These are phyloP conservation scores for Lasioglossum morio DNA, from an alignment of 2,888 invertebrate species.

Conservation along the genomic window DNA sequence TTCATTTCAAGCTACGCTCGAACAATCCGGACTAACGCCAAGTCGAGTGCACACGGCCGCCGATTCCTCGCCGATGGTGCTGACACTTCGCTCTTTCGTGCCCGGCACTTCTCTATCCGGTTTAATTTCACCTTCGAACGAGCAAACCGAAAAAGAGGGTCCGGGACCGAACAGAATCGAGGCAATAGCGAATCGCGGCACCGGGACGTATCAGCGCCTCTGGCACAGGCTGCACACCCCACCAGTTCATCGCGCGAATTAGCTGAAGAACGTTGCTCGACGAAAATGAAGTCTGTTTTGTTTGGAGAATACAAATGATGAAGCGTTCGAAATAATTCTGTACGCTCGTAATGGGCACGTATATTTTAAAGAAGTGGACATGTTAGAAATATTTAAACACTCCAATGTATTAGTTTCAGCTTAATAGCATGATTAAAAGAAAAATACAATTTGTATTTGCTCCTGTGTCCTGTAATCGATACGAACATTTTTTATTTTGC, in stretches of 20 bases:
- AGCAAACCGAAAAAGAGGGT: conserved; percentile 21
- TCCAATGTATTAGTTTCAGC: no score
- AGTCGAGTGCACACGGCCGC: conserved; percentile 41
- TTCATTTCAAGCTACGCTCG: conserved; percentile 35
- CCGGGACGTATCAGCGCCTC: background rate
- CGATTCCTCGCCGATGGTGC: conserved; percentile 48
- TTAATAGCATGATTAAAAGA: no score
- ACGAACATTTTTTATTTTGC: no score
- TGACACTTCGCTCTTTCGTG: conserved; percentile 65
- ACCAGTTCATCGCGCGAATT: background rate
- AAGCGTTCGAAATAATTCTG: no score
- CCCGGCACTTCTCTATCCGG: conserved; percentile 60
- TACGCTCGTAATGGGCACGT: no score
- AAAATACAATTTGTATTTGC: no score
- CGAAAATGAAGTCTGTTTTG: background rate
- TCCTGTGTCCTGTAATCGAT: no score
- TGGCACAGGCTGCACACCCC: background rate
- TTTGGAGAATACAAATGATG: no score
- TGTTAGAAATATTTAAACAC: no score
- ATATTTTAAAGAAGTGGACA: no score
- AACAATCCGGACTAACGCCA: conserved; percentile 49
- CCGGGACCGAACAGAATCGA: background rate
- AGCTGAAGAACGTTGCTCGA: background rate
- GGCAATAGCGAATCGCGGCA: background rate
- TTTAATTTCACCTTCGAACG: conserved; percentile 70